These are phyloP conservation scores for Catostylus mosaicus DNA, from an alignment of 30 jellyfish, hydroid and myxozoan genomes.

Conservation along the genomic window DNA sequence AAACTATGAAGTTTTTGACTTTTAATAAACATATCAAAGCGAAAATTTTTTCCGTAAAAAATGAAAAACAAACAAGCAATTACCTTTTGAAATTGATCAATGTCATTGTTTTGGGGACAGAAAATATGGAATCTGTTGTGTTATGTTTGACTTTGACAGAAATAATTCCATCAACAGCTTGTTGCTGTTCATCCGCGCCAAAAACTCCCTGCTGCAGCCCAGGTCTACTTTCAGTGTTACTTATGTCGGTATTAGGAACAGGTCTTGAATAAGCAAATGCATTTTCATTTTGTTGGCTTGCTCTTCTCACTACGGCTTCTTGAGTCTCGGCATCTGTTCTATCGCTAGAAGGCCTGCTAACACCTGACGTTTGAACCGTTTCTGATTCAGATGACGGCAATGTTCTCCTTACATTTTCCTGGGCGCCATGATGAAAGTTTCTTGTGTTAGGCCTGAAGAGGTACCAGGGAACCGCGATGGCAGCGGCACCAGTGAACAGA, in stretches of 20 bases:
- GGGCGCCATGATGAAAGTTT: neutral
- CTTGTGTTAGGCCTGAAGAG: slow-evolving; percentile 55
- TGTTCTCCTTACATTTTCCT: neutral
- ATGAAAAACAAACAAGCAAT: neutral
- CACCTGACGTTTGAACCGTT: neutral
- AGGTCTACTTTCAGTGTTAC: neutral
- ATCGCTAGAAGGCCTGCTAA: neutral
- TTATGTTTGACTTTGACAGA: slow-evolving; percentile 41
- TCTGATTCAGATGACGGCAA: neutral
- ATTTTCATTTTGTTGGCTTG: slow-evolving; percentile 1
- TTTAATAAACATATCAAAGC: neutral
- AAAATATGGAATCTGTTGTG: slow-evolving; percentile 6
- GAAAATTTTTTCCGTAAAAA: too few relatives aligned
- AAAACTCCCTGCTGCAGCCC: neutral
- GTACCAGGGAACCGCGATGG: slow-evolving; percentile 79
- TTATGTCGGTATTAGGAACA: neutral
- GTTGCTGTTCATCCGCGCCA: neutral
- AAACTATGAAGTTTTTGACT: neutral
- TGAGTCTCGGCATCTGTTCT: neutral
- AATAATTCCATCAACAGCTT: neutral
- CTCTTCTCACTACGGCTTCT: neutral
- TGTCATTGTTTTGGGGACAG: slow-evolving; percentile 47
- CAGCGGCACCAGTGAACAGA: slow-evolving; percentile 66
- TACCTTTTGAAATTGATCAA: slow-evolving; percentile 41
- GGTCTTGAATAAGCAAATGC: neutral